Evolutionary conservation across 1,140 invertebrate species (phyloP).

Genomic region (Scaptodrosophila lebanonensis): DNA sequence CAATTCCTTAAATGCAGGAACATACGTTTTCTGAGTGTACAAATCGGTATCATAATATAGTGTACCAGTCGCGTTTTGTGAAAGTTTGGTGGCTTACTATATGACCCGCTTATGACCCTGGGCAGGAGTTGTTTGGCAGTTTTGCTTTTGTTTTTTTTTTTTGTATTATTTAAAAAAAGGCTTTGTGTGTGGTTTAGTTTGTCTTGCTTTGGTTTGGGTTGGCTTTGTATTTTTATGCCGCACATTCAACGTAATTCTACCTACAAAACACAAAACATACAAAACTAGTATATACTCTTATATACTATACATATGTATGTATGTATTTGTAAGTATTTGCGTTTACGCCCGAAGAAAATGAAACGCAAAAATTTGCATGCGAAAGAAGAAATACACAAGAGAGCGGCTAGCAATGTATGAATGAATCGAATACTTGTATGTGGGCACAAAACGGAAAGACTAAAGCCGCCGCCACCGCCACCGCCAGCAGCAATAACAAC

Average conservation of each 20-base stretch:
- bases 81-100: conserved; percentile 47
- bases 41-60: too few species aligned
- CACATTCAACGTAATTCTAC: conserved; percentile 46
- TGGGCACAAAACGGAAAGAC: conserved; percentile 8
- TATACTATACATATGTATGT: conserved; percentile 1
- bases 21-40: too few species aligned
- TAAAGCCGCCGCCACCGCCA: neutral
- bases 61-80: too few species aligned
- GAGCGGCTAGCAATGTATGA: conserved; percentile 47
- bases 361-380: conserved; percentile 51
- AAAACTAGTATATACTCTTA: conserved; percentile 8
- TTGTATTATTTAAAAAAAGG: conserved; percentile 5
- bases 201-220: neutral
- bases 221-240: conserved; percentile 13
- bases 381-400: conserved; percentile 32
- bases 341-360: conserved; percentile 24
- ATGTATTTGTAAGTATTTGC: too few species aligned
- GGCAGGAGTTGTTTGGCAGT: conserved; percentile 47
- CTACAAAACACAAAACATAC: conserved; percentile 5
- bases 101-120: conserved; percentile 52
- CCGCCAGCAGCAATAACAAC: neutral
- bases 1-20: too few species aligned
- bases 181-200: neutral
- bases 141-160: conserved; percentile 40
- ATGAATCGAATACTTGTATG: conserved; percentile 46